Conservation (phyloP, 2,797 vertebrate species). For the Melopsittacus undulatus region DNA sequence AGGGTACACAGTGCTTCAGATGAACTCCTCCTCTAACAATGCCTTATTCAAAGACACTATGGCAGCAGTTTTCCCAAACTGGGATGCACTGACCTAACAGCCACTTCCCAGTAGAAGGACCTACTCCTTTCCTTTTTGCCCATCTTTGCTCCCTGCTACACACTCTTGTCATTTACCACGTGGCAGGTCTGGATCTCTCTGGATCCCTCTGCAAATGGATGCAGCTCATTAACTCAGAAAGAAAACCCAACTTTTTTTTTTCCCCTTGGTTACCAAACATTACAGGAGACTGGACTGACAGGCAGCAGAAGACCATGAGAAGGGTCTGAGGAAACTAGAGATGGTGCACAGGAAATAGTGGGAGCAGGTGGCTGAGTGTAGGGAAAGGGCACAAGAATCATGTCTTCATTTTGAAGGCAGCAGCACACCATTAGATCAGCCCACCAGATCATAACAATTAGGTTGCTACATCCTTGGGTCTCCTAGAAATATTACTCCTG, state of each 20-base stretch:
- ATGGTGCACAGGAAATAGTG: not conserved
- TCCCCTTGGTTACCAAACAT: not conserved
- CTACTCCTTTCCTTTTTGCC: not conserved
- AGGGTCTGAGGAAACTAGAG: not conserved
- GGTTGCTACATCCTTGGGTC: not conserved
- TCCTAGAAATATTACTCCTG: not conserved
- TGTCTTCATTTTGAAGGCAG: not conserved
- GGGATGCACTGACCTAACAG: not conserved
- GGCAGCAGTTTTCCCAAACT: not conserved
- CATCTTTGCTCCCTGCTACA: not conserved
- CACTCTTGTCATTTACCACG: not conserved
- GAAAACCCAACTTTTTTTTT: rapidly evolving
- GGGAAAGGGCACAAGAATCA: not conserved
- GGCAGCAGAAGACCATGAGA: not conserved
- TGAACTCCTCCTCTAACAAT: not conserved
- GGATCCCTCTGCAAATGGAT: not conserved
- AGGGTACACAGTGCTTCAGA: not conserved
- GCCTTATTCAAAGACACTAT: not conserved
- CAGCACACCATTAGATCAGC: not conserved
- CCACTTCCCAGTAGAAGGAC: not conserved
- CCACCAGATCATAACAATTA: not conserved
- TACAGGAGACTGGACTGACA: not conserved
- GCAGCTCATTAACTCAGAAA: not conserved
- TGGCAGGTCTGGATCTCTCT: not conserved
- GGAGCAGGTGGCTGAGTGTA: not conserved